Percentiles rank a stretch among this genome's conserved stretches.
Evolutionary conservation across 2,888 invertebrate genomes (phyloP).

Genomic region (Ophion ventricosus): DNA sequence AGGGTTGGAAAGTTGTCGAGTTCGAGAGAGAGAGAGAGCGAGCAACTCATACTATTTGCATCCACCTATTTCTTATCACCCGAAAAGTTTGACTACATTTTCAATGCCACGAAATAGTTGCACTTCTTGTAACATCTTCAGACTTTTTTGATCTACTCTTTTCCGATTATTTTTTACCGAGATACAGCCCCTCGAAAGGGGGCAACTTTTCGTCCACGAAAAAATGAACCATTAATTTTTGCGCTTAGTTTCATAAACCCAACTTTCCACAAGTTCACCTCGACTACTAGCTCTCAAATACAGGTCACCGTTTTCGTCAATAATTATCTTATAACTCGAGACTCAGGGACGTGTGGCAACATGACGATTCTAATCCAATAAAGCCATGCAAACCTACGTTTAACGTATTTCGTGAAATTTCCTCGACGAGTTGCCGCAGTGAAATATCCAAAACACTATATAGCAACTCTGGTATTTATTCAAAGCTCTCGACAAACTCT

Average conservation of each 20-base stretch:
- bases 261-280: background rate
- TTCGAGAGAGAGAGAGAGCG: too few species aligned
- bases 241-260: background rate
- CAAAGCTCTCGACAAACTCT: conserved; percentile 24
- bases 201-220: too few species aligned
- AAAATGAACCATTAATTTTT: background rate
- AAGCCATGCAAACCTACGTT: background rate
- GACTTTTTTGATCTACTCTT: too few species aligned
- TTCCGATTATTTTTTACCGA: too few species aligned
- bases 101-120: too few species aligned
- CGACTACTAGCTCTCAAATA: too few species aligned
- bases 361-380: background rate
- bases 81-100: too few species aligned
- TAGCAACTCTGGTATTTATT: conserved; percentile 36
- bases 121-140: too few species aligned
- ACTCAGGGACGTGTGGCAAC: background rate
- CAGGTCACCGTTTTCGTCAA: background rate
- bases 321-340: conserved; percentile 6
- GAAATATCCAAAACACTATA: conserved; percentile 28
- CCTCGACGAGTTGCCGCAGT: background rate
- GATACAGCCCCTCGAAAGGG: too few species aligned
- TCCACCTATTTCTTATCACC: too few species aligned
- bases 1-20: too few species aligned
- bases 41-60: too few species aligned
- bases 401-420: conserved; percentile 14